Evolutionary conservation across 2,888 invertebrate species (phyloP).

Genomic region (Andricus quercusramuli): DNA sequence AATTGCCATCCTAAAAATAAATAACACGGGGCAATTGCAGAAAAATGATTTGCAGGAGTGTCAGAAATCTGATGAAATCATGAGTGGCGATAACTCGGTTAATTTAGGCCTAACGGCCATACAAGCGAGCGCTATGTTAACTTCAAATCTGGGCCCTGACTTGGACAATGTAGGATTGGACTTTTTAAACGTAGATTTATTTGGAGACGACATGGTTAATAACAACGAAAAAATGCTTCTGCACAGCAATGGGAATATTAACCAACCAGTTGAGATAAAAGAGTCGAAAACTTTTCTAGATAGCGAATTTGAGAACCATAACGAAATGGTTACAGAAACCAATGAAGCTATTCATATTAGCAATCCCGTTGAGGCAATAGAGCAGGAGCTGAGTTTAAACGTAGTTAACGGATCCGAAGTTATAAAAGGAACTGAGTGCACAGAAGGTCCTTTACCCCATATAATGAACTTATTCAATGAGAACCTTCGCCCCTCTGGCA

Average conservation of each 20-base stretch:
- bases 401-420: too few relatives aligned
- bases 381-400: too few relatives aligned
- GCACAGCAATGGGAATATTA: neutral
- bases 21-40: neutral
- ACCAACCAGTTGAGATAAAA: neutral
- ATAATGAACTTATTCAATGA: neutral
- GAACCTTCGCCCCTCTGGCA: neutral
- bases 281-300: neutral
- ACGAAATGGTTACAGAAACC: neutral
- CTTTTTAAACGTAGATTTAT: neutral
- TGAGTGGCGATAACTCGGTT: neutral
- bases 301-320: neutral
- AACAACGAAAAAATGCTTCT: slow-evolving; percentile 10
- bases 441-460: neutral
- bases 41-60: neutral
- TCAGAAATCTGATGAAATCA: slow-evolving; percentile 1
- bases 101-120: neutral
- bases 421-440: neutral
- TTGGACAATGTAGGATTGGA: slow-evolving; percentile 10
- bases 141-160: neutral
- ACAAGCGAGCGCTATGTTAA: neutral
- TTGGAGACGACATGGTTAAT: slow-evolving; percentile 3
- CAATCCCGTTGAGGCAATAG: too few relatives aligned
- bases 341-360: neutral
- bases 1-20: slow-evolving; percentile 1